phyloP scores from a whole-genome alignment of 2,888 invertebrate genomes.

The Trilocha varians region DNA sequence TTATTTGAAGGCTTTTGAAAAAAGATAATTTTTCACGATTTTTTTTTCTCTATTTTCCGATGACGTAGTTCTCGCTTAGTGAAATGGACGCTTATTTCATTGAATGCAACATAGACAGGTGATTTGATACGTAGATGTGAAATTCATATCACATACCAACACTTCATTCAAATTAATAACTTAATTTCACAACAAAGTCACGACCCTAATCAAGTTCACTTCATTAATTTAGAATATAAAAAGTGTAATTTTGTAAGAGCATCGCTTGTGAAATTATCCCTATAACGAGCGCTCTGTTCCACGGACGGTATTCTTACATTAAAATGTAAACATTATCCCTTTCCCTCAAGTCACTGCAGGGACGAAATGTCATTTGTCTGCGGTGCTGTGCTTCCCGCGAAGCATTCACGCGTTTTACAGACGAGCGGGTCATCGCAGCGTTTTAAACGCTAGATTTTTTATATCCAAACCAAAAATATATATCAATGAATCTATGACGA shows the following conservation, averaged over 20 bases:
- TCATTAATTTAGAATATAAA: slow-evolving; percentile 50
- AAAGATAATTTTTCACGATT: no score
- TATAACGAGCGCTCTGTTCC: slow-evolving; percentile 47
- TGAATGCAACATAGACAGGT: no score
- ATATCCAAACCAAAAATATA: no score
- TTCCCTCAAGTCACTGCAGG: slow-evolving; percentile 46
- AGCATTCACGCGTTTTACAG: slow-evolving; percentile 29
- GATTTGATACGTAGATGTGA: no score
- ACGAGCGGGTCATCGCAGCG: slow-evolving; percentile 32
- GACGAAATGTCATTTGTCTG: slow-evolving; percentile 59
- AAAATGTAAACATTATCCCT: slow-evolving; percentile 66
- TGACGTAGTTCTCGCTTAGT: no score
- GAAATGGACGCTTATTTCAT: no score
- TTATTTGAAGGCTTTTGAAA: neutral
- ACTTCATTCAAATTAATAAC: neutral
- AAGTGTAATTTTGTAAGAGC: slow-evolving; percentile 42
- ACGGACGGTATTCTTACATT: slow-evolving; percentile 55
- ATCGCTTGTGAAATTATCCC: slow-evolving; percentile 47
- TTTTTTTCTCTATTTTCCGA: no score
- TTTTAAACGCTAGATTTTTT: no score
- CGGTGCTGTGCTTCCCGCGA: slow-evolving; percentile 13
- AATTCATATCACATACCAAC: neutral
- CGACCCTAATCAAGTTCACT: slow-evolving; percentile 13
- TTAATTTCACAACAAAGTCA: neutral
- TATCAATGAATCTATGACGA: no score